phyloP scores from a whole-genome alignment of 2,888 invertebrate genomes.

The Sesia bembeciformis region DNA sequence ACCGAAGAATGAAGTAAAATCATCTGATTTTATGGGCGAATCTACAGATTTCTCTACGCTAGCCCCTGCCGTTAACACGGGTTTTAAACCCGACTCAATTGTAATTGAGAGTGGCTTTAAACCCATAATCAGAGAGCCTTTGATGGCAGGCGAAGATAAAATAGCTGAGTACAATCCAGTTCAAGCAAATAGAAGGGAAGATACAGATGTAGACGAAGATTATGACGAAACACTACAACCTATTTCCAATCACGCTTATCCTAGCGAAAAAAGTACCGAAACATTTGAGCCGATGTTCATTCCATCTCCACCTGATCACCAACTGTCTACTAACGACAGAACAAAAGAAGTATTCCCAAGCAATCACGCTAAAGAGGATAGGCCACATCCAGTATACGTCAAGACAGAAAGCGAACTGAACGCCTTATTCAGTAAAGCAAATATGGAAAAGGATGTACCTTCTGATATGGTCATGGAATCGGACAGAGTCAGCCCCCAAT shows the following conservation, averaged over 20 bases:
- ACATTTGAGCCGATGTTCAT: slow-evolving; percentile 87
- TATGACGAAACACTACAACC: slow-evolving; percentile 57
- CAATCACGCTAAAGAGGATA: slow-evolving; percentile 62
- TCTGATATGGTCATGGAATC: slow-evolving; percentile 81
- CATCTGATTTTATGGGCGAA: slow-evolving; percentile 64
- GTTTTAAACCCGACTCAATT: slow-evolving; percentile 86
- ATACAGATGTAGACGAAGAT: slow-evolving; percentile 59
- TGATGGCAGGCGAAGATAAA: slow-evolving; percentile 69
- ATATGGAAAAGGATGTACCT: slow-evolving; percentile 56
- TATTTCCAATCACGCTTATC: slow-evolving; percentile 40
- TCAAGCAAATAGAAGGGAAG: slow-evolving; percentile 63
- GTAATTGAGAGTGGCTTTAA: slow-evolving; percentile 90
- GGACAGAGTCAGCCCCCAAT: slow-evolving; percentile 81
- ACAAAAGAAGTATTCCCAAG: slow-evolving; percentile 58
- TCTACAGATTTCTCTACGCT: slow-evolving; percentile 48
- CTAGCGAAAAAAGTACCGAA: slow-evolving; percentile 72
- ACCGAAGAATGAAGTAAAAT: slow-evolving; percentile 43
- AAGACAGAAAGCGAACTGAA: slow-evolving; percentile 46
- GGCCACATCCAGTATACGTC: slow-evolving; percentile 66
- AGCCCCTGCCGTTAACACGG: slow-evolving; percentile 79
- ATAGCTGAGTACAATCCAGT: slow-evolving; percentile 53
- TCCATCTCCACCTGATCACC: slow-evolving; percentile 82
- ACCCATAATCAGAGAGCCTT: slow-evolving; percentile 79
- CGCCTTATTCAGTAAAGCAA: slow-evolving; percentile 47
- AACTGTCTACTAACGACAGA: slow-evolving; percentile 43